Evolutionary conservation across 2,113 vertebrate genomes (phyloP).

Genomic region (Camelus bactrianus): DNA sequence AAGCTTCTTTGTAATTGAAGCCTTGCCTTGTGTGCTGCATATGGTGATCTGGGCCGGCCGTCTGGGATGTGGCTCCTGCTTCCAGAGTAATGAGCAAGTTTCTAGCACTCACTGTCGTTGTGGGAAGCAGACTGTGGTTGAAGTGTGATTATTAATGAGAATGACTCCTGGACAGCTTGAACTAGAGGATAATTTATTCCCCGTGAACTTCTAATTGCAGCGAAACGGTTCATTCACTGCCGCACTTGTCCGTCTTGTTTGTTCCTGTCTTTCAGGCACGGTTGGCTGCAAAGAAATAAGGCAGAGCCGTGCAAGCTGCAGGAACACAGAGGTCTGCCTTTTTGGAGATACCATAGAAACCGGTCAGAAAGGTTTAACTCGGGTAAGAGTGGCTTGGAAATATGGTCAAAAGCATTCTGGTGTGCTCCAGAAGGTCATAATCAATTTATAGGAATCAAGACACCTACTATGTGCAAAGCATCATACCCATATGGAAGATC

Average conservation of each 20-base stretch:
- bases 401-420: background rate
- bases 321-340: constrained; percentile 83
- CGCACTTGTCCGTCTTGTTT: constrained; percentile 89
- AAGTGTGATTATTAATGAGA: constrained; percentile 90
- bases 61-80: constrained; percentile 73
- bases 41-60: constrained; percentile 70
- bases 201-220: constrained; percentile 91
- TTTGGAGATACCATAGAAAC: background rate
- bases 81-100: constrained; percentile 75
- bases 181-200: constrained; percentile 91
- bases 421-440: background rate
- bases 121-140: constrained; percentile 87
- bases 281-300: constrained; percentile 85
- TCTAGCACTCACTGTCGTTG: constrained; percentile 82
- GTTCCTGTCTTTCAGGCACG: constrained; percentile 86
- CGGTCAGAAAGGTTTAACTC: background rate
- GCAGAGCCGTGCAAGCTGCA: constrained; percentile 82
- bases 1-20: constrained; percentile 25
- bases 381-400: background rate
- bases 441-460: background rate
- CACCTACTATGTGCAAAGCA: background rate
- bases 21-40: constrained; percentile 43
- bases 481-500: background rate
- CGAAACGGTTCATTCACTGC: constrained; percentile 86
- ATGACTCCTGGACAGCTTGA: constrained; percentile 90